Evolutionary conservation across 1,140 invertebrate genomes (phyloP).

Genomic region (Drosophila malerkotliana): DNA sequence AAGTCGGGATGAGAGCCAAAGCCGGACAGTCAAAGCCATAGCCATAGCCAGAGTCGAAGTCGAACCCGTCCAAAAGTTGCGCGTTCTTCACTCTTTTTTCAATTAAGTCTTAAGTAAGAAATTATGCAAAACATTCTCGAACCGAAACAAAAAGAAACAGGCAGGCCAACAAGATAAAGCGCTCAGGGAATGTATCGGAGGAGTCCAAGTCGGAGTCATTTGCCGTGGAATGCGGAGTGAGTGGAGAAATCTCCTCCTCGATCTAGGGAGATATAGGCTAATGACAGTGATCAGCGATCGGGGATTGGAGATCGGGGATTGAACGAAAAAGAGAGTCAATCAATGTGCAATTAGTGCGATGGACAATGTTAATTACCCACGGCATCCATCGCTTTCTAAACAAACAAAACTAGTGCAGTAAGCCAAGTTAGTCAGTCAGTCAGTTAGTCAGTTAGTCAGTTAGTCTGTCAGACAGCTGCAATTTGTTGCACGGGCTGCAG

Average conservation of each 20-base stretch:
- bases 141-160: conserved; percentile 21
- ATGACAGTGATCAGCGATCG: conserved; percentile 36
- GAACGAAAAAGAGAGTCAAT: conserved; percentile 70
- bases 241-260: conserved; percentile 3
- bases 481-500: conserved; percentile 58
- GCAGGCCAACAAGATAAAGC: conserved; percentile 25
- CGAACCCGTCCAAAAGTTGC: conserved; percentile 42
- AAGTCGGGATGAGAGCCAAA: conserved; percentile 33
- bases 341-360: conserved; percentile 69
- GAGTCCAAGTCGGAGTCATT: conserved; percentile 32
- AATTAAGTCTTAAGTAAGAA: conserved; percentile 83
- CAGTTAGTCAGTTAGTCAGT: conserved; percentile 47
- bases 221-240: conserved; percentile 32
- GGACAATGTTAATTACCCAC: conserved; percentile 57
- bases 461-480: conserved; percentile 58
- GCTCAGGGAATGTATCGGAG: conserved; percentile 43
- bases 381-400: conserved; percentile 55
- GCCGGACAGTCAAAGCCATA: conserved; percentile 12
- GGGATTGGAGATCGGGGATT: conserved; percentile 15
- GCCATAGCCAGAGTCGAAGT: too few relatives aligned
- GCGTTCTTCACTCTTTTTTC: conserved; percentile 64
- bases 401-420: conserved; percentile 68
- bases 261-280: conserved; percentile 34
- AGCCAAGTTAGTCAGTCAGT: conserved; percentile 54
- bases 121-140: conserved; percentile 78